Evolutionary conservation across 2,113 vertebrate genomes (phyloP).

Genomic region (Perccottus glenii): DNA sequence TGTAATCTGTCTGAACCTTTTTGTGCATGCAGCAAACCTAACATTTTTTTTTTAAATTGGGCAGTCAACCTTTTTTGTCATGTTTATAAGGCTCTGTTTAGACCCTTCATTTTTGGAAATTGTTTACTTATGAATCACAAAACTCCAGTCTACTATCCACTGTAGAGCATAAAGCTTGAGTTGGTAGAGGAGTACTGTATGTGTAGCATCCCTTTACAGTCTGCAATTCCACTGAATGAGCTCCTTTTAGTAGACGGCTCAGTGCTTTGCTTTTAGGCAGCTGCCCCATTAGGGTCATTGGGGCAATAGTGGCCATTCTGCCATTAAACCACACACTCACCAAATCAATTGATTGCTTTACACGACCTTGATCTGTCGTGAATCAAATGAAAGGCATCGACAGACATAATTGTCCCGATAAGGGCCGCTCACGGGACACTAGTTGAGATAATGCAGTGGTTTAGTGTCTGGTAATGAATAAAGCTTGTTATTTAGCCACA

Average conservation of each 20-base stretch:
- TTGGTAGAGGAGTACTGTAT: constrained; percentile 9
- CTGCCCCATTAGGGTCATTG: constrained; percentile 6
- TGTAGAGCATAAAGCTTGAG: not conserved
- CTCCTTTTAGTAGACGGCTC: constrained; percentile 37
- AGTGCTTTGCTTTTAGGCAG: constrained; percentile 24
- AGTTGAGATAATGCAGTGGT: constrained; percentile 51
- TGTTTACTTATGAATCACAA: too few relatives aligned
- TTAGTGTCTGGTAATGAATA: constrained; percentile 46
- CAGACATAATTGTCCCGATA: constrained; percentile 51
- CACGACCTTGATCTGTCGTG: constrained; percentile 43
- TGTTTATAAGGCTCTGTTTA: too few relatives aligned
- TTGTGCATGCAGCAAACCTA: too few relatives aligned
- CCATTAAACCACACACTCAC: constrained; percentile 38
- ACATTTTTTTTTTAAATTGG: too few relatives aligned
- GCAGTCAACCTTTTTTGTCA: too few relatives aligned
- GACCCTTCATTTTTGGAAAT: too few relatives aligned
- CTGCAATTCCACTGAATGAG: constrained; percentile 40
- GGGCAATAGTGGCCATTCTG: constrained; percentile 6
- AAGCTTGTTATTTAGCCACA: constrained; percentile 45
- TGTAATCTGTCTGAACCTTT: too few relatives aligned
- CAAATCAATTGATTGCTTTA: constrained; percentile 51
- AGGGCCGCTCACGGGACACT: constrained; percentile 24
- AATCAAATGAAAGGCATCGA: constrained; percentile 65
- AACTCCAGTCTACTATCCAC: not conserved
- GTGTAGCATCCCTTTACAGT: constrained; percentile 23